Conservation (phyloP, 2,113 vertebrate genomes). For the Trichechus manatus region DNA sequence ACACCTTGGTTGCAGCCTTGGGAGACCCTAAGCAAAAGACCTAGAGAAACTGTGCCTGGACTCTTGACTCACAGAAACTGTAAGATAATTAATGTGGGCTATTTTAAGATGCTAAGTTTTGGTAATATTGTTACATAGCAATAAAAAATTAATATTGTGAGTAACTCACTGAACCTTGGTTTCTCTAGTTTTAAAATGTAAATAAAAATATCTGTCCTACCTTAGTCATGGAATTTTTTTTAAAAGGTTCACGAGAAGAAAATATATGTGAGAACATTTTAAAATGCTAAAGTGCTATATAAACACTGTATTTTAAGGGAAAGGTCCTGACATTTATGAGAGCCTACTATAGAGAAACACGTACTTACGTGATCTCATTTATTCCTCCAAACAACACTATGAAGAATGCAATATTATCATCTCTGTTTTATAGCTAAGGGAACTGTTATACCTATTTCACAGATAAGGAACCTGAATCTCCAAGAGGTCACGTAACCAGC, state of each 20-base stretch:
- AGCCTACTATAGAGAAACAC: background rate
- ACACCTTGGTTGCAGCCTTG: background rate
- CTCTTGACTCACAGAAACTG: background rate
- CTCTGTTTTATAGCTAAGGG: background rate
- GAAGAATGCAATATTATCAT: background rate
- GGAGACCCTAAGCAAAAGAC: background rate
- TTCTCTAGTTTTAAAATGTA: background rate
- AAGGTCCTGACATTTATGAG: background rate
- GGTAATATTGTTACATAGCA: background rate
- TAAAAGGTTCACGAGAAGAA: slow-evolving; percentile 8
- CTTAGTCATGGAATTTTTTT: background rate
- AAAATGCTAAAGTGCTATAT: background rate
- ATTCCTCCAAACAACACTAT: background rate
- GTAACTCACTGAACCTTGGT: background rate
- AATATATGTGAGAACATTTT: background rate
- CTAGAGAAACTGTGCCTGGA: background rate
- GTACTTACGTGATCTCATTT: background rate
- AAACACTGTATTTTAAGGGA: slow-evolving; percentile 33
- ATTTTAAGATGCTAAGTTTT: background rate
- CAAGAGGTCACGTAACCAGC: background rate
- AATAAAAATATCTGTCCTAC: background rate
- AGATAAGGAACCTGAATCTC: background rate
- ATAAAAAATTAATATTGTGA: background rate
- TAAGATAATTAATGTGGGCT: background rate
- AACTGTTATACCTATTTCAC: background rate